Evolutionary conservation across 2,113 vertebrate species (phyloP), one percentile per base, ranked within the genome.

Genomic region (Argyrosomus japonicus): DNA sequence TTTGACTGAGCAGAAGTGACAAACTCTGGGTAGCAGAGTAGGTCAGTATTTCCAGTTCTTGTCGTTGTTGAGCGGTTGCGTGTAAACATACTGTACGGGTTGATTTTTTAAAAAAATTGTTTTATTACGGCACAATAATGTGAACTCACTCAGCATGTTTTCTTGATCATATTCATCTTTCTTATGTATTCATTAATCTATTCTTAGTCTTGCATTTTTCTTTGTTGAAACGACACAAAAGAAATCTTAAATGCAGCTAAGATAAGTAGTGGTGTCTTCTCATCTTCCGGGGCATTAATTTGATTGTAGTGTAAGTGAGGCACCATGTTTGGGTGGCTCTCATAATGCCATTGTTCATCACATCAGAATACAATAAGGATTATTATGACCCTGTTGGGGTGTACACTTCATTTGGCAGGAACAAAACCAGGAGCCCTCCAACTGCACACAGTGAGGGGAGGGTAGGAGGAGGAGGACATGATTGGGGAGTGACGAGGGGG

Each of bases 391-490:
- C 58, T 79, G 88, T 91, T 91, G 48, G 81, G 15, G 9, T 14
- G 76, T 68, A 48, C 91, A 87, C 88, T 91, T 91, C 82, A 87
- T 88, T 92, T 83, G 82, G 82, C 93, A 77, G 61, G 86, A 83
- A 90, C 93, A 94, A 93, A 89, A 91, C 48, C 70, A 36, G 67
- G 25, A 62, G 62, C 61, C 78, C 18, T 72, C 51, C 65, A 78
- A 80, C 77, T 23, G 74, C 5, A 7, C 63, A 74, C 71, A 70
- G 74, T 53, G 70, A 3, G 72, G 82, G 90, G 57, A 1, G 63
- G 21, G 45, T 11, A 1, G 32, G 63, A 29, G 25, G 43, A 50
- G 63, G 36, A 50, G 0, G 1, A 36, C 43, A 50, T 8, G 19
- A 63, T 18, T 14, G 2, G 23, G 47, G 25, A n/a, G 47, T 63